A percentile compares a stretch with the other conserved stretches of the same genome.
phyloP scores from a whole-genome alignment of 2,888 invertebrate species.

The Venusia cambrica region DNA sequence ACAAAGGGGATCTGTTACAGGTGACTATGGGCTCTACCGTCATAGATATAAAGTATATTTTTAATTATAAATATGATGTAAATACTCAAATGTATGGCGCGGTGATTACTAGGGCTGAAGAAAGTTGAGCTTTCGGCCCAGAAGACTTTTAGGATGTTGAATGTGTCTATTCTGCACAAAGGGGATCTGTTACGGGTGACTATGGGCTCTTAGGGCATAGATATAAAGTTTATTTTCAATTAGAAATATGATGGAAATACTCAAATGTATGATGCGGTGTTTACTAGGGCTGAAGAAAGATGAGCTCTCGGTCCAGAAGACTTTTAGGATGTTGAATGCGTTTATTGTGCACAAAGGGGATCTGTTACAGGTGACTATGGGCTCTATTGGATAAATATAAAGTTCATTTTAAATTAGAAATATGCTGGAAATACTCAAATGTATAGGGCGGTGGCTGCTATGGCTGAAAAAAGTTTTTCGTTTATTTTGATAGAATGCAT shows the following conservation, averaged over 20 bases:
- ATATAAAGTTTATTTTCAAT: too few relatives aligned
- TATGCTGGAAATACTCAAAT: too few relatives aligned
- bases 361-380: constrained; percentile 82
- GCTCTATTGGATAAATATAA: too few relatives aligned
- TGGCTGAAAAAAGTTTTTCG: constrained; percentile 94
- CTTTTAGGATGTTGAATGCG: constrained; percentile 96
- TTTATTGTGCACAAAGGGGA: constrained; percentile 97
- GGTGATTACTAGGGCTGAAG: constrained; percentile 96
- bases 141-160: constrained; percentile 96
- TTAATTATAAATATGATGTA: too few relatives aligned
- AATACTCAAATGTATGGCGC: constrained; percentile 97
- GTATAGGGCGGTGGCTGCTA: constrained; percentile 97
- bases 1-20: constrained; percentile 92
- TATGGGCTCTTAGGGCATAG: too few relatives aligned
- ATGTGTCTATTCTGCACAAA: constrained; percentile 95
- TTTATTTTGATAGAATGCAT: too few relatives aligned
- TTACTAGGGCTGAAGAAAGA: constrained; percentile 94
- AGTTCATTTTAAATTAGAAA: too few relatives aligned
- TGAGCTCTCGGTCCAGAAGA: constrained; percentile 93
- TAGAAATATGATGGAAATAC: too few relatives aligned
- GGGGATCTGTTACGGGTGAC: constrained; percentile 88
- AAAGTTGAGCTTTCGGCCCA: constrained; percentile 93
- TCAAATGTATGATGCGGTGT: constrained; percentile 98
- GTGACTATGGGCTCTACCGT: too few relatives aligned
- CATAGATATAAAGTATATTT: too few relatives aligned